These are phyloP conservation scores for Drosophila dives DNA, from an alignment of 2,888 invertebrate species.

Conservation along the genomic window DNA sequence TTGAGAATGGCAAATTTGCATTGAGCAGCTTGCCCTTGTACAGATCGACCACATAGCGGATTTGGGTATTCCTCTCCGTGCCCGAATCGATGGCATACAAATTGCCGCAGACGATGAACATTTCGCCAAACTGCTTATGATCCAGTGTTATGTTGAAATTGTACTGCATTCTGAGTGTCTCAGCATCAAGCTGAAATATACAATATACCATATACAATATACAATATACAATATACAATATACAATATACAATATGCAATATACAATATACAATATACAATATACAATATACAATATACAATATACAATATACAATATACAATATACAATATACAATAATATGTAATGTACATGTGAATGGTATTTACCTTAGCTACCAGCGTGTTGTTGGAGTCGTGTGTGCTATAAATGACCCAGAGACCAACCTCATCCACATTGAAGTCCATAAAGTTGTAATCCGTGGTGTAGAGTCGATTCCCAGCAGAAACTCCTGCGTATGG, in stretches of 20 bases:
- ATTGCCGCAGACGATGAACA: slow-evolving; percentile 98
- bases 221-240: too few relatives aligned
- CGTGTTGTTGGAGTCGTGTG: slow-evolving; percentile 92
- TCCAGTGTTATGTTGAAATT: slow-evolving; percentile 95
- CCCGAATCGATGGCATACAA: slow-evolving; percentile 96
- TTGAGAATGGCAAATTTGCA: slow-evolving; percentile 93
- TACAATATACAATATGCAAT: too few relatives aligned
- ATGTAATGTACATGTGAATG: background rate
- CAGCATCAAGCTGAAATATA: slow-evolving; percentile 86
- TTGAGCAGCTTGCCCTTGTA: slow-evolving; percentile 90
- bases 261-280: too few relatives aligned
- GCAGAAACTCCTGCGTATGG: slow-evolving; percentile 86
- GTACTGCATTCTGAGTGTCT: slow-evolving; percentile 88
- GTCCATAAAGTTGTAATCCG: slow-evolving; percentile 94
- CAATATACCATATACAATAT: too few relatives aligned
- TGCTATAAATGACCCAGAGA: slow-evolving; percentile 96
- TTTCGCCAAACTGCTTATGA: slow-evolving; percentile 96
- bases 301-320: too few relatives aligned
- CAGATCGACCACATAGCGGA: slow-evolving; percentile 95
- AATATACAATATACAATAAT: background rate
- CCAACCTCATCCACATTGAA: slow-evolving; percentile 98
- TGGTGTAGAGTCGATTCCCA: slow-evolving; percentile 89
- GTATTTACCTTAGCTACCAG: slow-evolving; percentile 91
- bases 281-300: too few relatives aligned
- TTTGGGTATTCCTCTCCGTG: slow-evolving; percentile 92